These are phyloP conservation scores for Furcula furcula DNA, from an alignment of 2,888 invertebrate species.

Conservation along the genomic window DNA sequence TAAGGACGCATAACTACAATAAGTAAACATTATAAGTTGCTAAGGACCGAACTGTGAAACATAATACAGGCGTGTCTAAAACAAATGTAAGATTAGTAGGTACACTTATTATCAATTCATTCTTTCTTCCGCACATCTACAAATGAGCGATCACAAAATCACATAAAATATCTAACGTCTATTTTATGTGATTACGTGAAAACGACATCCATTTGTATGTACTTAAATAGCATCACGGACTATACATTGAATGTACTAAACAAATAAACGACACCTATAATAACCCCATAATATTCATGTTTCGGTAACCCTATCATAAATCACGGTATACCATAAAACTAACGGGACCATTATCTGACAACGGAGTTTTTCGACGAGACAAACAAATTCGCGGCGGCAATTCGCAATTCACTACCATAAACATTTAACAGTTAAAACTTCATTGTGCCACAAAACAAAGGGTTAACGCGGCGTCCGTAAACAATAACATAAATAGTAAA, in stretches of 20 bases:
- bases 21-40: no score
- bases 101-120: no score
- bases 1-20: no score
- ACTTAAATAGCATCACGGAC: conserved; percentile 7
- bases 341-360: conserved; percentile 22
- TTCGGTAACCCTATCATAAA: conserved; percentile 26
- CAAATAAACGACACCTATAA: conserved; percentile 24
- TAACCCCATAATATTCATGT: conserved; percentile 28
- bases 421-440: conserved; percentile 46
- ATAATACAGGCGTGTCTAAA: no score
- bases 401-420: conserved; percentile 49
- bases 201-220: conserved; percentile 12
- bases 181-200: conserved; percentile 14
- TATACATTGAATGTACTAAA: conserved; percentile 19
- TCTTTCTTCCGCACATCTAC: conserved; percentile 15
- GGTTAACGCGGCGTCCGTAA: conserved; percentile 47
- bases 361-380: conserved; percentile 14
- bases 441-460: conserved; percentile 55
- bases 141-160: conserved; percentile 13
- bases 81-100: no score
- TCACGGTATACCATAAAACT: conserved; percentile 25
- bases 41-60: no score
- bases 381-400: conserved; percentile 31
- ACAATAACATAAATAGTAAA: conserved; percentile 55
- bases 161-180: conserved; percentile 13